Evolutionary conservation across 2,113 vertebrate species (phyloP), one percentile per base, ranked within the genome.

Genomic region (Oxyura jamaicensis): DNA sequence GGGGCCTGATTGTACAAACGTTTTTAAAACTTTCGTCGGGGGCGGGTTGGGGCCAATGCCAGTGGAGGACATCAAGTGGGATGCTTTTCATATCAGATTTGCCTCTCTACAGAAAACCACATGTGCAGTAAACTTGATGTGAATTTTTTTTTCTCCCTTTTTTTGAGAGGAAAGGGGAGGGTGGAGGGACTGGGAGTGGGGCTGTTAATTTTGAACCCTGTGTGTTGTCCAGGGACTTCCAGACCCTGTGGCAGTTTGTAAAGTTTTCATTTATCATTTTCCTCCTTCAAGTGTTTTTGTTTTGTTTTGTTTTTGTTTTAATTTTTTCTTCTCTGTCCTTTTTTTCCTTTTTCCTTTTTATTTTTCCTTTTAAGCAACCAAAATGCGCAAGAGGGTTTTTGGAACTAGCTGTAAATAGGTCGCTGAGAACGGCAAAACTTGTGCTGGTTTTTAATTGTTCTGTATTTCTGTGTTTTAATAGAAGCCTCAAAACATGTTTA

Each of bases 391-490:
- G 95, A 96, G 90, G 92, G 91, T 88, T 88, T 93, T 96, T 86
- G 88, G 94, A 93, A 91, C 55, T 96, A 96, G 98, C 98, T 99
- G 99, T 99, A 99, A 97, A 99, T 99, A 99, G 98, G 97, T 98
- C 97, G 96, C 96, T 97, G 97, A 97, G 97, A 98, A 91, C 93
- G 96, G 83, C 93, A 95, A 95, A 95, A 96, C 98, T 98, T 98
- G 98, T 99, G 98, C 98, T 98, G 98, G 98, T 98, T 98, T 99
- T 98, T 98, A 99, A 96, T 98, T 98, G 98, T 99, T 98, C 98
- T 98, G 98, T 99, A 98, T 98, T 98, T 99, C 98, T 98, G 99
- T 99, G 98, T 99, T 99, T 99, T 99, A 99, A 98, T 99, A 99
- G 98, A 98, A 98, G 98, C 98, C 98, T 98, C 98, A 98, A 98